These are phyloP conservation scores for Albula glossodonta DNA, from an alignment of 2,113 vertebrate genomes.

Conservation along the genomic window DNA sequence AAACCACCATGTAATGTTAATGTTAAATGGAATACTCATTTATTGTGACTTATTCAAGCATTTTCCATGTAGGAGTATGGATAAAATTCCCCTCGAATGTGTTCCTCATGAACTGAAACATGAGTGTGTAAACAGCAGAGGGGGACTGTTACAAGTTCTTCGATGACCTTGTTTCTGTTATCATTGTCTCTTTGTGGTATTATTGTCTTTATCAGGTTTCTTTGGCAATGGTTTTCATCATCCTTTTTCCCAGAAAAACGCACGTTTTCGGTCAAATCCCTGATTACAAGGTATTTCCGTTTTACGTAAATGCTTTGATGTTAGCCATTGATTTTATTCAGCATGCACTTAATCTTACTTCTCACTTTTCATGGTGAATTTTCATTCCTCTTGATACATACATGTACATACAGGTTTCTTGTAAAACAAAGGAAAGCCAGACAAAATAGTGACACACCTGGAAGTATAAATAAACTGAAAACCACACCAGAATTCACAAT, in stretches of 20 bases:
- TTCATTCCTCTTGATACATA: not conserved
- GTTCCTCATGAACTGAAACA: too few relatives aligned
- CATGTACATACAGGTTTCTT: not conserved
- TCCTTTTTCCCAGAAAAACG: not conserved
- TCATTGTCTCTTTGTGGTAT: too few relatives aligned
- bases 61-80: too few relatives aligned
- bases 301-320: not conserved
- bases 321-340: not conserved
- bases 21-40: too few relatives aligned
- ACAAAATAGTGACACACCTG: not conserved
- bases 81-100: too few relatives aligned
- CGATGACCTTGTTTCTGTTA: too few relatives aligned
- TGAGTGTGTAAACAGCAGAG: too few relatives aligned
- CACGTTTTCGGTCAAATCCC: not conserved
- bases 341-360: not conserved
- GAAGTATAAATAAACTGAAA: not conserved
- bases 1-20: too few relatives aligned
- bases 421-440: not conserved
- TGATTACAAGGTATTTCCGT: not conserved
- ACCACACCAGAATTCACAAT: not conserved
- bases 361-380: not conserved
- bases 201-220: not conserved
- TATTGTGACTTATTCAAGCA: too few relatives aligned
- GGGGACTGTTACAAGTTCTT: too few relatives aligned
- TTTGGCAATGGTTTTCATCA: not conserved